Evolutionary conservation across 23 tunicate genomes (phyloP), one percentile per base, ranked within the genome.

Genomic region (Aplidium turbinatum): DNA sequence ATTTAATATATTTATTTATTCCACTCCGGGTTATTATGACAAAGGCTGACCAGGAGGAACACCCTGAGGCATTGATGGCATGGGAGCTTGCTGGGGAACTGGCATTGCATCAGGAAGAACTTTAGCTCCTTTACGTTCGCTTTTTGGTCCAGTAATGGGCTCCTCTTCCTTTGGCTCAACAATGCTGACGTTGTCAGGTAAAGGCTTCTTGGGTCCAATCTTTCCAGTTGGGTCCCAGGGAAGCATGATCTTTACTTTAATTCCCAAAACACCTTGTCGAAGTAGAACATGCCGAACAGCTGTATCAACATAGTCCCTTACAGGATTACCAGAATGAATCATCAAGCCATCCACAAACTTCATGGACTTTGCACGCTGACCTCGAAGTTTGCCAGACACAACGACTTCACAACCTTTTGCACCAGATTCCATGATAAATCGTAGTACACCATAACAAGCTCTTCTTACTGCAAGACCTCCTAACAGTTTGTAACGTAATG

Each of bases 321-420:
- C 98, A 35, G 98, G 94, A 45, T 85, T 45, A 86, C 98, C 98
- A 62, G 95, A 70, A 83, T 93, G 98, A 58, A 93, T 86, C 98
- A 93, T 93, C 58, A 93, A 47, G 52, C 98, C 98, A 35, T 93
- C 98, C 35, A 81, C 88, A 64, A 93, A 93, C 72, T 93, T 93
- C 98, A 93, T 93, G 16, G 98, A 68, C 80, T 93, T 93, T 20
- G 98, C 98, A 29, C 98, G 81, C 75, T 93, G 98, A 21, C 93
- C 93, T 19, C 98, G 57, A 25, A 85, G 64, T 52, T 86, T 85
- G 6, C 98, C 98, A 42, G 98, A 93, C 11, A 93, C 93, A 7
- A 93, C 98, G 13, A 93, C 98, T 45, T 93, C 98, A 61, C 93
- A 85, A 53, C 98, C 98, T 60, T 93, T 93, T 33, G 98, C 98